A percentile compares a stretch with the other conserved stretches of the same genome.
Conservation (phyloP, 2,888 invertebrate species). For the Phyllotreta striolata region DNA sequence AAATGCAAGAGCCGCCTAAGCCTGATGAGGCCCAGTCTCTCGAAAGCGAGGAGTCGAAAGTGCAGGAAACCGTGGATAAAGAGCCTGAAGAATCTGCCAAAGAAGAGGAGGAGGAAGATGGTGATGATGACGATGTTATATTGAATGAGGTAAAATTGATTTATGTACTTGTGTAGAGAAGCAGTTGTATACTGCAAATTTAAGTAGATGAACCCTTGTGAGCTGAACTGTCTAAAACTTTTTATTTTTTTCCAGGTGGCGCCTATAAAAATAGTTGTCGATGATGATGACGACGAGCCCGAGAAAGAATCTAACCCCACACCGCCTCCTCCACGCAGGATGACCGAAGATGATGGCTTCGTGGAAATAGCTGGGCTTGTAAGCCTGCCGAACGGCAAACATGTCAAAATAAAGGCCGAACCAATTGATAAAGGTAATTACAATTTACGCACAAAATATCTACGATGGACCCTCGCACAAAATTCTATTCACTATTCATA, state of each 20-base stretch:
- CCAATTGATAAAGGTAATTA: constrained; percentile 70
- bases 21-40: constrained; percentile 48
- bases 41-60: constrained; percentile 49
- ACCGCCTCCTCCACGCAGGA: constrained; percentile 49
- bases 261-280: constrained; percentile 71
- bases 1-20: constrained; percentile 55
- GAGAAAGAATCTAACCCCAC: not conserved
- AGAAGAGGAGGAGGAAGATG: constrained; percentile 57
- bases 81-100: constrained; percentile 31
- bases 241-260: constrained; percentile 51
- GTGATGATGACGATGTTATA: constrained; percentile 74
- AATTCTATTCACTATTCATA: no score
- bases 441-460: not conserved
- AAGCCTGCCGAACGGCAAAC: constrained; percentile 67
- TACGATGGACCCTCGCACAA: no score
- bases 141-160: constrained; percentile 65
- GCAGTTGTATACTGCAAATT: no score
- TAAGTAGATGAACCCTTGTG: no score
- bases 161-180: no score
- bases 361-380: constrained; percentile 58
- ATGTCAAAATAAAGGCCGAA: constrained; percentile 74
- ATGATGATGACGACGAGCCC: constrained; percentile 62
- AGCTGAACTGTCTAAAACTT: no score
- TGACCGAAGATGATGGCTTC: constrained; percentile 59
- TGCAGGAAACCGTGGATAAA: constrained; percentile 39